Percentiles rank a stretch among this genome's conserved stretches.
Conservation (phyloP, 1,140 invertebrate species). For the Oncopodura yosiiana region DNA sequence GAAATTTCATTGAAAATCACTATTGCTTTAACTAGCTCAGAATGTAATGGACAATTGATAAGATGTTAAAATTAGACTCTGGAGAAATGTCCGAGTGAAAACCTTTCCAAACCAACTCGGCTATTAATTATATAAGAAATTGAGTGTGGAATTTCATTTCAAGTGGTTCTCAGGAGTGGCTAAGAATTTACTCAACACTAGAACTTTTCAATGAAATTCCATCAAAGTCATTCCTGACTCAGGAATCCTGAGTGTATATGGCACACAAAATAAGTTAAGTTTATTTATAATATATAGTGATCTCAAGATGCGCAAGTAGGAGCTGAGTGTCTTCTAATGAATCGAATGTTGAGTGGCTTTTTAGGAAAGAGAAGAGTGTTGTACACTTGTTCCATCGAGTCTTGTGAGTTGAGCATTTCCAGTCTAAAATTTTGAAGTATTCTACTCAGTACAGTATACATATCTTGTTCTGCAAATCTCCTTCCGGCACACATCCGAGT, state of each 20-base stretch:
- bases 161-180: too few species aligned
- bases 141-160: too few species aligned
- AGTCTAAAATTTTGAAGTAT: constrained; percentile 42
- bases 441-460: constrained; percentile 42
- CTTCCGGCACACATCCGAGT: constrained; percentile 41
- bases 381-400: constrained; percentile 36
- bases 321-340: background rate
- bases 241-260: background rate
- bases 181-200: too few species aligned
- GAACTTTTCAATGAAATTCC: background rate
- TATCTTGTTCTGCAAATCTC: constrained; percentile 45
- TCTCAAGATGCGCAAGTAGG: background rate
- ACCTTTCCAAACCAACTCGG: too few species aligned
- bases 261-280: background rate
- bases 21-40: too few species aligned
- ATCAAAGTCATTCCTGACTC: background rate
- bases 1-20: too few species aligned
- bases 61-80: too few species aligned
- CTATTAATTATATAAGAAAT: too few species aligned
- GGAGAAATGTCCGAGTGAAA: too few species aligned
- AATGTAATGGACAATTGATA: too few species aligned
- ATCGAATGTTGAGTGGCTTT: constrained; percentile 16
- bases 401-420: constrained; percentile 20
- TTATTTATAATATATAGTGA: background rate
- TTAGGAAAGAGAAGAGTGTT: constrained; percentile 39